Evolutionary conservation across 1,140 invertebrate genomes (phyloP).

Genomic region (Aphelinus atriplicis): DNA sequence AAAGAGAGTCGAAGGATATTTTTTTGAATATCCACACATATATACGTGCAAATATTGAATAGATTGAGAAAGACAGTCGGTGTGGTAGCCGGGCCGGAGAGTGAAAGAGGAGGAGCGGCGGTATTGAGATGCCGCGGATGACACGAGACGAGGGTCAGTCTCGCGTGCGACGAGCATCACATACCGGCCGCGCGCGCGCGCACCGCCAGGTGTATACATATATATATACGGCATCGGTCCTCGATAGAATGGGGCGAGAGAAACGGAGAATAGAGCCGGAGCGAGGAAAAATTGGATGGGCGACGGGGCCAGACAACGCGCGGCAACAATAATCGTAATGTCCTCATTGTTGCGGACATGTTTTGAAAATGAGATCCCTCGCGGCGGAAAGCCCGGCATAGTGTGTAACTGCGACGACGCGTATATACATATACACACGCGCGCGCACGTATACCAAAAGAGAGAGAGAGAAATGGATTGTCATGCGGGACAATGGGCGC

Average conservation of each 20-base stretch:
- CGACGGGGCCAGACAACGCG: slow-evolving; percentile 43
- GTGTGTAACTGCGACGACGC: too few relatives aligned
- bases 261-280: slow-evolving; percentile 20
- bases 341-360: slow-evolving; percentile 65
- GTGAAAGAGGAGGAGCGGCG: neutral
- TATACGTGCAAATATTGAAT: slow-evolving; percentile 27
- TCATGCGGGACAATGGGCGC: slow-evolving; percentile 55
- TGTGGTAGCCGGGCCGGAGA: slow-evolving; percentile 13
- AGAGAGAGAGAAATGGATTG: slow-evolving; percentile 42
- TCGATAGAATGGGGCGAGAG: slow-evolving; percentile 6
- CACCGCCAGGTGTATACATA: slow-evolving; percentile 53
- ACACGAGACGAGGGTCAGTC: slow-evolving; percentile 62
- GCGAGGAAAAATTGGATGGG: neutral
- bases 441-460: neutral
- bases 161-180: slow-evolving; percentile 39
- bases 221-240: too few relatives aligned
- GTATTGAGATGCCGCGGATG: slow-evolving; percentile 61
- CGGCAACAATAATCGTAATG: slow-evolving; percentile 62
- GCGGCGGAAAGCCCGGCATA: too few relatives aligned
- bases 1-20: slow-evolving; percentile 6
- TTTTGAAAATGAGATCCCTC: slow-evolving; percentile 61
- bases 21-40: slow-evolving; percentile 9
- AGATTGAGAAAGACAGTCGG: slow-evolving; percentile 7
- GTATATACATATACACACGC: neutral
- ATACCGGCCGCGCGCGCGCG: too few relatives aligned